Conservation (phyloP, 2,113 vertebrate species). For the Bos taurus region ARS-UCD2.0 NC_037339.1:23279001-23279500, state of each 20-base stretch:
- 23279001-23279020: not conserved
- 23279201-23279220: not conserved
- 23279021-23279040: rapidly evolving
- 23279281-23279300: not conserved
- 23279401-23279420: not conserved
- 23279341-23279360: not conserved
- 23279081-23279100: not conserved
- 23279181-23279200: not conserved
- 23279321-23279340: not conserved
- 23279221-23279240: not conserved
- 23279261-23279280: not conserved
- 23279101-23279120: not conserved
- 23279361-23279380: not conserved
- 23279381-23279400: not conserved
- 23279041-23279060: not conserved
- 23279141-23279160: not conserved
- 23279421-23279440: not conserved
- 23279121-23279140: not conserved
- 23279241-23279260: slow-evolving; percentile 43
- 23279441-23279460: not conserved
- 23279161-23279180: not conserved
- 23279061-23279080: not conserved
- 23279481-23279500: not conserved
- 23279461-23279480: not conserved
- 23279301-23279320: not conserved